Percentiles rank a stretch among this genome's conserved stretches.
phyloP scores from a whole-genome alignment of 2,888 invertebrate genomes.

The Notodonta dromedarius region DNA sequence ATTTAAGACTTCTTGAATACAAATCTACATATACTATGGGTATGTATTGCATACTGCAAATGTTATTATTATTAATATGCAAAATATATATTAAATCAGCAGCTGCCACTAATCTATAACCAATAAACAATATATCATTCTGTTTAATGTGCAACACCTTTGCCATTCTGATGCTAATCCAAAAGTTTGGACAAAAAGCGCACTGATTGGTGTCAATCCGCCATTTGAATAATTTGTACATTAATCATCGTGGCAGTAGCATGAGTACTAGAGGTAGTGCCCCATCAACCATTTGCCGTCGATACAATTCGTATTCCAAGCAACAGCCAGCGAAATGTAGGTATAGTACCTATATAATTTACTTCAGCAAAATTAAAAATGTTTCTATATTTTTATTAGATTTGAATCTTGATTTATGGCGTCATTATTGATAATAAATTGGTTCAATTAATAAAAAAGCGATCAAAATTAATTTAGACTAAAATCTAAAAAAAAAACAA shows the following conservation, averaged over 20 bases:
- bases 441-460: not conserved
- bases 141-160: slow-evolving; percentile 47
- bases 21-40: no score
- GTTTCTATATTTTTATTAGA: not conserved
- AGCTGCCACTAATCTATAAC: slow-evolving; percentile 43
- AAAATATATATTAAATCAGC: slow-evolving; percentile 18
- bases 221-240: slow-evolving; percentile 69
- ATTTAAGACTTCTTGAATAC: no score
- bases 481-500: not conserved
- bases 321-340: not conserved
- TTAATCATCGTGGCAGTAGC: slow-evolving; percentile 56
- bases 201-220: slow-evolving; percentile 65
- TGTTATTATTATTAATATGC: not conserved
- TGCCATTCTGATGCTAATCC: slow-evolving; percentile 69
- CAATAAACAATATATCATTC: slow-evolving; percentile 49
- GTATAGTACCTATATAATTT: not conserved
- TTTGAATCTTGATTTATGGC: not conserved
- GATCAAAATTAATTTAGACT: not conserved
- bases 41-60: no score
- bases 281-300: slow-evolving; percentile 49
- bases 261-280: slow-evolving; percentile 37
- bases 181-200: slow-evolving; percentile 54
- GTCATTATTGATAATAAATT: slow-evolving; percentile 1
- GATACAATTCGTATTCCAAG: slow-evolving; percentile 21
- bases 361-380: not conserved